These are phyloP conservation scores for Chloroceryle inda DNA, from an alignment of 2,797 vertebrate genomes.

Conservation along the genomic window DNA sequence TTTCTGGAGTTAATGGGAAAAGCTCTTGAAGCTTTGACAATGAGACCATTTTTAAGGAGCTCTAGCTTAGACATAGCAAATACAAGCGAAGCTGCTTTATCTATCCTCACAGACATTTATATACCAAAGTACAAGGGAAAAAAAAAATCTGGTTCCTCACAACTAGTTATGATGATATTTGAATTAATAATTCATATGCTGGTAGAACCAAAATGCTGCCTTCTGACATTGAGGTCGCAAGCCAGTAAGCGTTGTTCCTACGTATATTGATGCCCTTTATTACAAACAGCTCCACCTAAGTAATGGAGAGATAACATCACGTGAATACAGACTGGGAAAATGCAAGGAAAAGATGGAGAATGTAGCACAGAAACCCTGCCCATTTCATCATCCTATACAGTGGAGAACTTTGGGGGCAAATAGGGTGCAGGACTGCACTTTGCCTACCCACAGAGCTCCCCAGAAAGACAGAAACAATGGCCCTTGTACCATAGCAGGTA, in stretches of 20 bases:
- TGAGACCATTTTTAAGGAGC: background rate
- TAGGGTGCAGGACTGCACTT: background rate
- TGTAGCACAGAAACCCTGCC: background rate
- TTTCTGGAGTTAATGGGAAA: background rate
- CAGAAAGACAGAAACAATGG: background rate
- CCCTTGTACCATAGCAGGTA: background rate
- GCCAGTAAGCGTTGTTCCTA: background rate
- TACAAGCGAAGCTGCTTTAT: background rate
- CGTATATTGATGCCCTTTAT: background rate
- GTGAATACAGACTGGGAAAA: background rate
- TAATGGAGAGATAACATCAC: accelerated
- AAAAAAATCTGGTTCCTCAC: background rate
- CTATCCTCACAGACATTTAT: background rate
- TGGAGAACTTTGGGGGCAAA: background rate
- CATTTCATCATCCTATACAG: background rate
- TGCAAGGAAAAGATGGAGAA: background rate
- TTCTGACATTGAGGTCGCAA: background rate
- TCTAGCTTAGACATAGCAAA: background rate
- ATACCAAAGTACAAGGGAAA: background rate
- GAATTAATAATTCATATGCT: background rate
- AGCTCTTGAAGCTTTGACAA: background rate
- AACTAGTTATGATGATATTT: background rate
- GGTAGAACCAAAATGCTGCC: background rate
- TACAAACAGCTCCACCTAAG: background rate
- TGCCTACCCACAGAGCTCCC: background rate